Conservation (phyloP, 2,888 invertebrate species). For the Colletes collaris region DNA sequence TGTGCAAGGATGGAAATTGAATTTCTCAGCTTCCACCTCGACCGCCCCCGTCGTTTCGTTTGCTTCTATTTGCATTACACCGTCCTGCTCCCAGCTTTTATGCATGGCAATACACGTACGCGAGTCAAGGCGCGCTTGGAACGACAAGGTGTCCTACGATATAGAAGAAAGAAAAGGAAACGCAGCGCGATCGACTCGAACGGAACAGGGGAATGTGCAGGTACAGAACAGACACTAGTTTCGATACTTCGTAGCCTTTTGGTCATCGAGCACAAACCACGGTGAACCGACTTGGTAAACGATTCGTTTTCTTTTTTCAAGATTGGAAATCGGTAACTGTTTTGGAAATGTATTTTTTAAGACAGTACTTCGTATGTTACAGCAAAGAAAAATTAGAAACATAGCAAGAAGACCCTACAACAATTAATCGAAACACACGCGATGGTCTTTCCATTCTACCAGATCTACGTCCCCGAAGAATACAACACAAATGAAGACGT, state of each 20-base stretch:
- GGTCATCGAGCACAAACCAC: too few relatives aligned
- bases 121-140: background rate
- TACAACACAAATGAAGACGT: too few relatives aligned
- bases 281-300: too few relatives aligned
- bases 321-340: too few relatives aligned
- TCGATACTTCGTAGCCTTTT: slow-evolving; percentile 18
- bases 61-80: slow-evolving; percentile 39
- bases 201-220: slow-evolving; percentile 2
- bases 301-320: too few relatives aligned
- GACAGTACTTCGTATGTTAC: too few relatives aligned
- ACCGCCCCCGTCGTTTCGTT: slow-evolving; percentile 26
- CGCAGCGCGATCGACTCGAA: slow-evolving; percentile 4
- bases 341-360: too few relatives aligned
- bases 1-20: slow-evolving; percentile 59
- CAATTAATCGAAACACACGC: too few relatives aligned
- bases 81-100: slow-evolving; percentile 15
- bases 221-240: slow-evolving; percentile 11
- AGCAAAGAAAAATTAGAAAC: too few relatives aligned
- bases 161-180: background rate
- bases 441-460: slow-evolving; percentile 2
- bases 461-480: background rate
- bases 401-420: too few relatives aligned
- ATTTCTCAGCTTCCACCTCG: slow-evolving; percentile 56
- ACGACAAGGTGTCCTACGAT: background rate
- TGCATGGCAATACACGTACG: slow-evolving; percentile 8